phyloP scores from a whole-genome alignment of 2,888 invertebrate genomes.

The Nemoura dubitans region DNA sequence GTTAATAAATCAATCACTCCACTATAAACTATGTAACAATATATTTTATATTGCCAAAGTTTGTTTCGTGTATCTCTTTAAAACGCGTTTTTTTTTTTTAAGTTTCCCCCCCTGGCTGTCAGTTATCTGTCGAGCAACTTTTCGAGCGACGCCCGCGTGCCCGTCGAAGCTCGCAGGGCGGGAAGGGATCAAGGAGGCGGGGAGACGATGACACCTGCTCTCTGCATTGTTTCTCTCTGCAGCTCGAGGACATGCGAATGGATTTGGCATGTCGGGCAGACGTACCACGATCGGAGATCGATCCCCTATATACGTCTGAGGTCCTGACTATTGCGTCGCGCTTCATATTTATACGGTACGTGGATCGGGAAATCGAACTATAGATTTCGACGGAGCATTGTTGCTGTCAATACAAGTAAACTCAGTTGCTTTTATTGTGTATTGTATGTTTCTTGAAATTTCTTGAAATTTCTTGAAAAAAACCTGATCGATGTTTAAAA shows the following conservation, averaged over 20 bases:
- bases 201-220: not conserved
- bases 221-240: not conserved
- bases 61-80: not conserved
- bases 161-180: not conserved
- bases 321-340: too few species aligned
- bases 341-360: too few species aligned
- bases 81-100: not conserved
- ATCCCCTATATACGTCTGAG: too few species aligned
- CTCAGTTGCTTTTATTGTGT: too few species aligned
- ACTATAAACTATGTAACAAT: conserved; percentile 1
- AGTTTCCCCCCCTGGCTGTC: not conserved
- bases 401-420: too few species aligned
- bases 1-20: conserved; percentile 33
- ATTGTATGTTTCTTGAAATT: too few species aligned
- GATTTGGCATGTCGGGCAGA: not conserved
- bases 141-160: not conserved
- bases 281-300: too few species aligned
- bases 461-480: too few species aligned
- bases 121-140: not conserved
- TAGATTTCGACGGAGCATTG: too few species aligned
- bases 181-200: not conserved
- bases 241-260: not conserved
- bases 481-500: too few species aligned
- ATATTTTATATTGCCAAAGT: conserved; percentile 31
- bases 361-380: too few species aligned